Evolutionary conservation across 2,113 vertebrate genomes (phyloP).

Genomic region (Pteronura brasiliensis): DNA sequence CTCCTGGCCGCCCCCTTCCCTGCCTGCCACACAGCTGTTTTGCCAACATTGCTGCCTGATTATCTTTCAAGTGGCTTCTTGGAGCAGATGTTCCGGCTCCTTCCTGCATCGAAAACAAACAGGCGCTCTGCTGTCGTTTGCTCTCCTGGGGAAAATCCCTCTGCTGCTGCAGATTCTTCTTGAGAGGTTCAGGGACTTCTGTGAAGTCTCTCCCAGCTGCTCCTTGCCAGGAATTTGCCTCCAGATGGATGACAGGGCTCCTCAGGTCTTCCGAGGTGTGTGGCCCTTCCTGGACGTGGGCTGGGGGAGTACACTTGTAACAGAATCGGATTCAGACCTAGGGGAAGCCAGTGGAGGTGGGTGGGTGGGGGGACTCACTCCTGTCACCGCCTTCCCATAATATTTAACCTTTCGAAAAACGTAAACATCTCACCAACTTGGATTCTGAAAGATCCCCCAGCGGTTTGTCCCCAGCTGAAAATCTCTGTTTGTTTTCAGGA

Average conservation of each 20-base stretch:
- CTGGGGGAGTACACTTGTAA: not conserved
- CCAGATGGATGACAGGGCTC: not conserved
- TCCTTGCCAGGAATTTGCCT: slow-evolving; percentile 23
- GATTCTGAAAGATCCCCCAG: not conserved
- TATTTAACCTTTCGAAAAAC: not conserved
- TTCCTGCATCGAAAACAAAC: slow-evolving; percentile 70
- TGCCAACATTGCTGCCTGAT: slow-evolving; percentile 67
- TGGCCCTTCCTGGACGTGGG: accelerated
- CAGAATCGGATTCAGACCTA: not conserved
- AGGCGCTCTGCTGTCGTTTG: slow-evolving; percentile 54
- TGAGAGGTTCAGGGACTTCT: slow-evolving; percentile 34
- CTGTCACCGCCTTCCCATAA: not conserved
- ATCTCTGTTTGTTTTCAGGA: not conserved
- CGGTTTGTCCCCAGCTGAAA: not conserved
- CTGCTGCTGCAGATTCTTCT: not conserved
- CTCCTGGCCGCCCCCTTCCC: not conserved
- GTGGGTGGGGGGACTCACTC: not conserved
- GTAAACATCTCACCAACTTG: not conserved
- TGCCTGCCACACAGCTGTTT: slow-evolving; percentile 72
- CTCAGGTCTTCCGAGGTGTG: not conserved
- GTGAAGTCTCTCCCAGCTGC: not conserved
- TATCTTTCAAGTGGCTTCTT: slow-evolving; percentile 78
- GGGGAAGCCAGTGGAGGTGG: not conserved
- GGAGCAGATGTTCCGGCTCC: slow-evolving; percentile 72
- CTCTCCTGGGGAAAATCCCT: slow-evolving; percentile 61